Conservation (phyloP, 30 jellyfish, hydroid and myxozoan species). For the Nemopilema nomurai region DNA sequence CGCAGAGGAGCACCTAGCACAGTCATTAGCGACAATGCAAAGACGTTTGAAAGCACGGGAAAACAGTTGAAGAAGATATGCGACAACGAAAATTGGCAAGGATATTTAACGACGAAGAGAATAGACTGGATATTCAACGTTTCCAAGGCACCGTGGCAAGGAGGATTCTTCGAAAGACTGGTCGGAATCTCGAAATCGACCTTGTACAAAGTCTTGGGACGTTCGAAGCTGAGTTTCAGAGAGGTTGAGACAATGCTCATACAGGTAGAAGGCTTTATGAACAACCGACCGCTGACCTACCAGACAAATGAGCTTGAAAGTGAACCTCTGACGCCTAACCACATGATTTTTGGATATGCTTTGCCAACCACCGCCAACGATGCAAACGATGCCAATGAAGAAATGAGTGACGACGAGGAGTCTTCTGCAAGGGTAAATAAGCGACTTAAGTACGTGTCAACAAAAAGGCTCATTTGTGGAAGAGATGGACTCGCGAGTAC, state of each 20-base stretch:
- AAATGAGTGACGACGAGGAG: slow-evolving; percentile 21
- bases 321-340: too few species aligned
- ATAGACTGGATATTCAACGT: slow-evolving; percentile 44
- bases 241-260: slow-evolving; percentile 51
- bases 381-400: background rate
- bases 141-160: slow-evolving; percentile 68
- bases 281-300: slow-evolving; percentile 46
- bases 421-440: slow-evolving; percentile 18
- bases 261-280: slow-evolving; percentile 57
- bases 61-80: slow-evolving; percentile 41
- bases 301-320: slow-evolving; percentile 41
- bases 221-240: slow-evolving; percentile 47
- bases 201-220: slow-evolving; percentile 42
- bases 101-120: slow-evolving; percentile 19
- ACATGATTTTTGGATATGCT: slow-evolving; percentile 42
- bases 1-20: slow-evolving; percentile 58
- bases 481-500: too few species aligned
- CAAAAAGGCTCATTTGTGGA: too few species aligned
- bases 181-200: slow-evolving; percentile 50
- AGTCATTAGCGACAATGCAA: too few species aligned
- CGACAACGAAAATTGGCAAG: slow-evolving; percentile 37
- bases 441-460: slow-evolving; percentile 34
- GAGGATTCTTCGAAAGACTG: slow-evolving; percentile 57
- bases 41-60: slow-evolving; percentile 46
- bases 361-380: slow-evolving; percentile 33